These are phyloP conservation scores for Catostylus mosaicus DNA, from an alignment of 30 jellyfish, hydroid and myxozoan genomes.

Conservation along the genomic window DNA sequence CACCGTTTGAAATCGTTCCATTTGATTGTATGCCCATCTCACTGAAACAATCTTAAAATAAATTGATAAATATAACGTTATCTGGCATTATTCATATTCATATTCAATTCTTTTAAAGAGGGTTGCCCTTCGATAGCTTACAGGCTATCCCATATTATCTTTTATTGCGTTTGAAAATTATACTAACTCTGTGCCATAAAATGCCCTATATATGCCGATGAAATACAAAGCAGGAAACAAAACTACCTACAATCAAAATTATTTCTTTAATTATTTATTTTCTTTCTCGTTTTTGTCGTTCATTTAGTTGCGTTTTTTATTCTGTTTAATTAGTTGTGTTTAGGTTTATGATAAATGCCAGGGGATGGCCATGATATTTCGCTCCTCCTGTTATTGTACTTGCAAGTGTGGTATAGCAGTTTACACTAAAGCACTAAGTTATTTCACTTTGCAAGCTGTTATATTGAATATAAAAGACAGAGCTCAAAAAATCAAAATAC, in stretches of 20 bases:
- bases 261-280: no score
- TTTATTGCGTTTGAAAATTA: neutral
- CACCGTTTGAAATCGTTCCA: slow-evolving; percentile 2
- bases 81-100: neutral
- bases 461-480: neutral
- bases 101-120: no score
- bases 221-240: no score
- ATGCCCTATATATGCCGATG: neutral
- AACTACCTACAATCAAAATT: no score
- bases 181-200: neutral
- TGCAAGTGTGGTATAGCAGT: neutral
- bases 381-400: neutral
- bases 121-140: neutral
- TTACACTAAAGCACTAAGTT: neutral
- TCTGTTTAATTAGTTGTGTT: neutral
- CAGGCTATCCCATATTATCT: neutral
- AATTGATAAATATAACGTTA: neutral
- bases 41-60: slow-evolving; percentile 27
- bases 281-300: no score
- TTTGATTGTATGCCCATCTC: slow-evolving; percentile 45
- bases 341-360: neutral
- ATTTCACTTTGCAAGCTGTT: neutral
- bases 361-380: neutral
- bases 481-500: neutral
- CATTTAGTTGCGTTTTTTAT: neutral